Evolutionary conservation across 1,140 invertebrate species (phyloP), one percentile per base, ranked within the genome.

Genomic region (Drosophila mayri): DNA sequence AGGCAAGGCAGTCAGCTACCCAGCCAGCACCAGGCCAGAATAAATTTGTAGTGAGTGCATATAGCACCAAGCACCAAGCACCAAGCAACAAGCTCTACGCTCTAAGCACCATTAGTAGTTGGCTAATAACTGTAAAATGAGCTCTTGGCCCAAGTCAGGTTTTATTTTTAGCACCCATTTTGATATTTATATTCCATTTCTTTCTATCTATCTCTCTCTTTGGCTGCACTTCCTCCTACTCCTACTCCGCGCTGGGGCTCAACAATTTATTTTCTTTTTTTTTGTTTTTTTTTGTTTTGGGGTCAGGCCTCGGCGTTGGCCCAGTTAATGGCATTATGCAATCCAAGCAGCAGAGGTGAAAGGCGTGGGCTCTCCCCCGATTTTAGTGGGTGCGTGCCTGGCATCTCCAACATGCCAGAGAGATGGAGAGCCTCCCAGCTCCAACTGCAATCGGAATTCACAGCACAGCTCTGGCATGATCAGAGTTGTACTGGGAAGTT

Each of bases 101-200:
- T 63, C 55, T 47, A n/a, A 64, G 25, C 25, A 25, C 25, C 25
- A 25, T 4, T 25, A 25, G 25, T 75, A 75, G 71, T 54, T 79
- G 79, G 85, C 76, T 67, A 88, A 84, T 84, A 87, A 83, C 83
- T 80, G 83, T 87, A 87, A 86, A 82, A 79, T 79, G 76, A 46
- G 80, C 65, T 64, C 22, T 28, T 2, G 35, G 54, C 52, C 58
- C 68, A 57, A 16, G 25, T 40, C 41, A 30, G 28, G 52, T 60
- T 50, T 72, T 72, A 60, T 72, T 72, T 72, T 72, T 71, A 72
- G 68, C 68, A 44, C 30, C 37, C 6, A 52, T 66, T 66, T 40
- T 35, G 25, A 32, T 43, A 25, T 49, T 28, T 71, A 12, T 20
- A 25, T 37, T 5, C 22, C 9, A 37, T 68, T 68, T 71, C 18